These are phyloP conservation scores for Procapra przewalskii DNA, from an alignment of 2,113 vertebrate species.

Conservation along the genomic window DNA sequence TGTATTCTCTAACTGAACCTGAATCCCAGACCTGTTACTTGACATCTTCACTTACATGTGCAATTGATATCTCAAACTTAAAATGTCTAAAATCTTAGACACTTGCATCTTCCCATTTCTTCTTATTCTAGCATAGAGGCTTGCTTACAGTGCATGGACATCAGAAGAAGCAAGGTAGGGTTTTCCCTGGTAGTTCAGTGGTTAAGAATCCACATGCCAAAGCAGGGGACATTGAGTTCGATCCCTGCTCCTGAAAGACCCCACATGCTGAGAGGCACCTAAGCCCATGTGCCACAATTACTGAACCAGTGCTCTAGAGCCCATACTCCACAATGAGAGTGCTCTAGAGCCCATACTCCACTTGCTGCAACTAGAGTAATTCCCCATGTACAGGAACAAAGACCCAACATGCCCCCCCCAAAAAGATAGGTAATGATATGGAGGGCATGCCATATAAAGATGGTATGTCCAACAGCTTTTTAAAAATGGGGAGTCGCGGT, in stretches of 20 bases:
- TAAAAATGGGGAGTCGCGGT: rapidly evolving
- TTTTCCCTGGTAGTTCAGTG: neutral
- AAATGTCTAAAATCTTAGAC: neutral
- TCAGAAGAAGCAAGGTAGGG: neutral
- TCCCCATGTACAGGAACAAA: neutral
- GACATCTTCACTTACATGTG: neutral
- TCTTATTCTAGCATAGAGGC: neutral
- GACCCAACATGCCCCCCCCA: neutral
- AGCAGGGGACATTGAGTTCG: neutral
- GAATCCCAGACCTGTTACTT: neutral
- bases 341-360: neutral
- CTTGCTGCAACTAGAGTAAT: neutral
- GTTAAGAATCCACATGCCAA: neutral
- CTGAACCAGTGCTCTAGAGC: neutral
- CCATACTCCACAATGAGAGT: neutral
- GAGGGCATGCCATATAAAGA: neutral
- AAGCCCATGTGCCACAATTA: neutral
- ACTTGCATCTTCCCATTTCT: neutral
- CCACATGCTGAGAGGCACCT: neutral
- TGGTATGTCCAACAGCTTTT: neutral
- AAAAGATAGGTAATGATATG: neutral
- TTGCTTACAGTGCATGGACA: neutral
- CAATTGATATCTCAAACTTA: neutral
- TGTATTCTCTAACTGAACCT: neutral
- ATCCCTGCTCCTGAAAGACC: neutral